phyloP scores from a whole-genome alignment of 2,888 invertebrate genomes.

The Labia minor region DNA sequence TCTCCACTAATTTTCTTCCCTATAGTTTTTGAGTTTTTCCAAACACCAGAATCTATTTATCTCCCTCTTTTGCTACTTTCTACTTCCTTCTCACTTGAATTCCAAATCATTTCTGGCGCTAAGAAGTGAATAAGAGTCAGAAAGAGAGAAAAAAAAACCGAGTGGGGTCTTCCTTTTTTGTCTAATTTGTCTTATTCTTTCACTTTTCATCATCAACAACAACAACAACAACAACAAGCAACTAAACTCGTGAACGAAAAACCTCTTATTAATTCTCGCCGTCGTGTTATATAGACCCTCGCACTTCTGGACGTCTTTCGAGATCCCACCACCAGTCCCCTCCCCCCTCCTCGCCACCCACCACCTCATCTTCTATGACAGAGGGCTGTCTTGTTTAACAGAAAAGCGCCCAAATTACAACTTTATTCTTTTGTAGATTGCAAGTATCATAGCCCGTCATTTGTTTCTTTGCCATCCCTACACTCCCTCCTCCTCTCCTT shows the following conservation, averaged over 20 bases:
- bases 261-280: conserved; percentile 7
- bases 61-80: no score
- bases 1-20: no score
- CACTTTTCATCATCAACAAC: conserved; percentile 13
- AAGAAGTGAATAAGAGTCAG: neutral
- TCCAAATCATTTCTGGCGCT: neutral
- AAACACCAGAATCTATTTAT: no score
- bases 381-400: conserved; percentile 13
- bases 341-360: neutral
- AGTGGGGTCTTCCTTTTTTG: neutral
- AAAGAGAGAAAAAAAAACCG: neutral
- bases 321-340: neutral
- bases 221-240: conserved; percentile 9
- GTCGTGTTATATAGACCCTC: neutral
- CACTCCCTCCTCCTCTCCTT: no score
- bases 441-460: conserved; percentile 7
- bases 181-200: conserved; percentile 13
- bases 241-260: conserved; percentile 7
- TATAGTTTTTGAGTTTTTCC: no score
- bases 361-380: neutral
- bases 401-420: conserved; percentile 4
- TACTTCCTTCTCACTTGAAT: neutral
- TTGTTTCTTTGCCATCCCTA: neutral
- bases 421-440: conserved; percentile 4
- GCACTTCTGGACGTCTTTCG: conserved; percentile 7